Base-by-base conservation (phyloP, 2,113 vertebrate genomes). In the Uropsilus gracilis region DNA sequence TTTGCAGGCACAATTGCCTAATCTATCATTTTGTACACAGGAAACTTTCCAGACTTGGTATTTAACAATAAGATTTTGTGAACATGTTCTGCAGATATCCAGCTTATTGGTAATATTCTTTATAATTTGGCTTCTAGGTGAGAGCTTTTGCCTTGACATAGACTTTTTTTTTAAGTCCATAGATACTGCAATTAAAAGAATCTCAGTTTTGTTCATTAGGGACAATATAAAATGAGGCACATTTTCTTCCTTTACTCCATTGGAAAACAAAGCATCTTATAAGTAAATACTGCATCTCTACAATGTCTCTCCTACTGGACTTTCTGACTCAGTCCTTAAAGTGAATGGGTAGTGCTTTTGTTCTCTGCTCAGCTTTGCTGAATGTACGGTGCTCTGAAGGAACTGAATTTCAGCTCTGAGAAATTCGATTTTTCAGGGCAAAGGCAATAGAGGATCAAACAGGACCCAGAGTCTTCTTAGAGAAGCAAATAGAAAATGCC, bases 401-500 rank as follows among this genome's bases (percentile, higher is more conserved):
- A 91, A 80, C 82, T 89, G 71, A 66, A 16, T 53, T 75, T 96
- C 10, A 28, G 76, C 17, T 5, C 5, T 37, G 57, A 82, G 30
- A 92, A 92, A 97, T 85, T 90, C 57, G 83, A 0, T 22, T 39
- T 94, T 75, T 91, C 63, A 96, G 77, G 91, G 83, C 22, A 89
- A 87, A 94, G 63, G 61, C 53, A 93, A 2, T n/a, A 9, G 59
- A 93, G 77, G 80, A 94, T 93, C 86, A 94, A 64, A 91, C 14
- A 39, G 63, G 59, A 39, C 50, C 95, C 94, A 30, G 61, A 71
- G 32, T 44, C 92, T 96, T 83, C 75, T 95, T 1, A 72, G 61
- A 68, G 64, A 48, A 94, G 78, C 68, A 95, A 97, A 88, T 77
- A 84, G 85, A 96, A 97, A 94, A 95, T 59, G 71, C 71, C n/a